Conservation (phyloP, 2,797 vertebrate species). For the Danio albolineatus region DNA sequence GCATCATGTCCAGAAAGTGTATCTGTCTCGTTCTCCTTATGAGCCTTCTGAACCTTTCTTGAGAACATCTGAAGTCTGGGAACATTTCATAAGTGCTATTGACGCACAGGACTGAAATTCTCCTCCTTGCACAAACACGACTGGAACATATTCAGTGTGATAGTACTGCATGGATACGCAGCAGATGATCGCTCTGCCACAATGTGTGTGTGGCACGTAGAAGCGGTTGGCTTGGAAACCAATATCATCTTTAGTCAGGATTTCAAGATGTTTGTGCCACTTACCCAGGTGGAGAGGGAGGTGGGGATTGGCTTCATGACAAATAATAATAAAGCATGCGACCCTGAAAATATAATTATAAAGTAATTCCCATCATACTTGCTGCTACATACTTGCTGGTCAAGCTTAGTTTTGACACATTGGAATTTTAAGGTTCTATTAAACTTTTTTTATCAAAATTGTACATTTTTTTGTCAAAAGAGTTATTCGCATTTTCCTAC, state of each 20-base stretch:
- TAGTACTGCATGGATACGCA: slow-evolving; percentile 42
- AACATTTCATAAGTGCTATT: slow-evolving; percentile 54
- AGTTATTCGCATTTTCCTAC: no score
- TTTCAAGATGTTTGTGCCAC: slow-evolving; percentile 59
- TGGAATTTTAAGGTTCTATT: no score
- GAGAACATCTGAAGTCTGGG: slow-evolving; percentile 40
- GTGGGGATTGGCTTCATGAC: slow-evolving; percentile 48
- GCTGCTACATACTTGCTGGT: slow-evolving; percentile 27
- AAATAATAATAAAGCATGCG: slow-evolving; percentile 32
- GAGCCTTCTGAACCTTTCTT: slow-evolving; percentile 14
- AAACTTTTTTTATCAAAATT: no score
- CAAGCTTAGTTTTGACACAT: neutral
- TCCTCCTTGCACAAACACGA: slow-evolving; percentile 28
- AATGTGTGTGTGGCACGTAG: slow-evolving; percentile 49
- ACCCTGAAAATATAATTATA: slow-evolving; percentile 44
- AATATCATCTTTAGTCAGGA: slow-evolving; percentile 58
- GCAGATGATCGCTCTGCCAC: slow-evolving; percentile 39
- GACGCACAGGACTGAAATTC: slow-evolving; percentile 61
- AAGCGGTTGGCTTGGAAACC: slow-evolving; percentile 64
- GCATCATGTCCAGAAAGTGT: neutral
- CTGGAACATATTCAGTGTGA: slow-evolving; percentile 42
- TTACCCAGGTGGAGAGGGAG: slow-evolving; percentile 56
- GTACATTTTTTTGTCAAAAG: no score
- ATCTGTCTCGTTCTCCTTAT: neutral
- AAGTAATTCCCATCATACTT: slow-evolving; percentile 2